These are phyloP conservation scores for Gymnosoma rotundatum DNA, from an alignment of 2,888 invertebrate genomes.

Conservation along the genomic window DNA sequence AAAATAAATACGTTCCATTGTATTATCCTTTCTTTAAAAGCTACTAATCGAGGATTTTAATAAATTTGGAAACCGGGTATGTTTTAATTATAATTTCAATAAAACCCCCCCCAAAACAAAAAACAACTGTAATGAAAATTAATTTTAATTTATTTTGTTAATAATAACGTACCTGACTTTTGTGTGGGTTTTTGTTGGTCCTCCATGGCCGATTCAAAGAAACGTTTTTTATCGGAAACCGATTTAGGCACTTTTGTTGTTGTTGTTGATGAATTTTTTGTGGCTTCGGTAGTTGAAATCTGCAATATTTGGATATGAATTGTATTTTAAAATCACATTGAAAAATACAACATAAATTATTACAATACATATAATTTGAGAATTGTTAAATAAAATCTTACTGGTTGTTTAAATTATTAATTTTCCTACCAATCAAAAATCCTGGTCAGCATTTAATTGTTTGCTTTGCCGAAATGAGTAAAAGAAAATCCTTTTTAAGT, in stretches of 20 bases:
- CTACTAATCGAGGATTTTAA: no score
- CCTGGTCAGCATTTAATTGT: conserved; percentile 35
- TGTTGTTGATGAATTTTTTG: conserved; percentile 73
- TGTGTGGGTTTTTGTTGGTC: conserved; percentile 93
- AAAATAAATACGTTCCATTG: no score
- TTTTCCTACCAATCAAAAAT: conserved; percentile 20
- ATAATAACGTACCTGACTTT: conserved; percentile 87
- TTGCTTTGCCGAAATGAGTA: conserved; percentile 30
- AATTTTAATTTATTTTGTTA: not conserved
- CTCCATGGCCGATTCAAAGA: conserved; percentile 98
- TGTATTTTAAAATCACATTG: conserved; percentile 2
- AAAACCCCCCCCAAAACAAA: no score
- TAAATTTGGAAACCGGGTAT: no score
- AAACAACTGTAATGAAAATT: no score
- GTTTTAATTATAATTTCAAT: no score
- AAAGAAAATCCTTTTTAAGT: conserved; percentile 22
- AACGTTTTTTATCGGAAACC: conserved; percentile 96
- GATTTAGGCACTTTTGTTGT: conserved; percentile 87
- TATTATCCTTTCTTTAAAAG: no score
- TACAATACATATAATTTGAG: not conserved
- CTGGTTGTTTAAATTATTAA: conserved; percentile 24
- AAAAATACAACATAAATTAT: not conserved
- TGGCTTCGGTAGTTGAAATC: conserved; percentile 72
- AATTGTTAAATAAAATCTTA: conserved; percentile 15
- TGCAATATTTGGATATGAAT: conserved; percentile 66